Evolutionary conservation across 2,113 vertebrate genomes (phyloP).

Genomic region (Xenopus laevis): DNA sequence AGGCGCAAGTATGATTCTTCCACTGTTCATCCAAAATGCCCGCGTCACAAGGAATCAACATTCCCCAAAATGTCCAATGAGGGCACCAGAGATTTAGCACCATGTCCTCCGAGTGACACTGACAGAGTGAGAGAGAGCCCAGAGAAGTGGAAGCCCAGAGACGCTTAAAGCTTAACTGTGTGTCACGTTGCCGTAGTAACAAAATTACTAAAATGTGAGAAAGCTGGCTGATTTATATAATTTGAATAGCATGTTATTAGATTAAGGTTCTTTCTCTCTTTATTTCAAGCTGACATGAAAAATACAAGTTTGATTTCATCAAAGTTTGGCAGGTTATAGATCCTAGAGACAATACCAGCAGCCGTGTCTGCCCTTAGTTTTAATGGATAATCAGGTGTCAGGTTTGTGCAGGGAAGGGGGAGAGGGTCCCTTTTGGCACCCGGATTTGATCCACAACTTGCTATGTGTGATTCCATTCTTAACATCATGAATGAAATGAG

Average conservation of each 20-base stretch:
- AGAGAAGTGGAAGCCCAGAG: neutral
- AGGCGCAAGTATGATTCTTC: constrained; percentile 20
- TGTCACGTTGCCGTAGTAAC: constrained; percentile 26
- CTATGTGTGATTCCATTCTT: too few species aligned
- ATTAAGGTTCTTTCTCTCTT: neutral
- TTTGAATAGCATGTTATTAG: neutral
- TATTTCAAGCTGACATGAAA: neutral
- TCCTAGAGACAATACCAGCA: too few species aligned
- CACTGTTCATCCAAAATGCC: constrained; percentile 18
- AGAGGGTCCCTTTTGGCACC: too few species aligned
- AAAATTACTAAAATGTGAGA: neutral
- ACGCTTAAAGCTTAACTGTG: neutral
- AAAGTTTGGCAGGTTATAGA: neutral
- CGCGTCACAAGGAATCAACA: constrained; percentile 34
- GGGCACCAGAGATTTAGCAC: constrained; percentile 12
- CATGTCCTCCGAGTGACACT: constrained; percentile 29
- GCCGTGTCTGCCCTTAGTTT: too few species aligned
- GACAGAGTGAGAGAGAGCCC: constrained; percentile 20
- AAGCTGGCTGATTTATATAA: neutral
- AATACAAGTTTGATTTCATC: neutral
- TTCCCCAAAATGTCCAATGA: neutral
- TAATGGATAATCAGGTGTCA: too few species aligned
- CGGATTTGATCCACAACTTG: too few species aligned
- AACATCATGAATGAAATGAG: too few species aligned
- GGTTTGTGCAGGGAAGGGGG: too few species aligned